Evolutionary conservation across 2,888 invertebrate species (phyloP).

Genomic region (Epinotia nisella): DNA sequence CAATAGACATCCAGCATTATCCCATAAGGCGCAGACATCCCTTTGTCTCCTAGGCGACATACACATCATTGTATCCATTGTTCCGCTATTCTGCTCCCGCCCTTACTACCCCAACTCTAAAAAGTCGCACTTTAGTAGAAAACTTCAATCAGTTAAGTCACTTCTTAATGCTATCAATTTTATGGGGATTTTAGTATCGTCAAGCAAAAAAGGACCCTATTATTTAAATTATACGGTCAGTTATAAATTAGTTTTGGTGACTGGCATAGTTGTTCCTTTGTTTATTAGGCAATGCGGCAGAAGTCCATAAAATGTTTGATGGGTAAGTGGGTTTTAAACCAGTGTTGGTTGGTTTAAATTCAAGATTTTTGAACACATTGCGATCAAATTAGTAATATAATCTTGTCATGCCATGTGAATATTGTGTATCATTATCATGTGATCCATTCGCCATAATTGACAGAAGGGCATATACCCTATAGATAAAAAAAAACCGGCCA

Average conservation of each 20-base stretch:
- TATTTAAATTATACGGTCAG: not conserved
- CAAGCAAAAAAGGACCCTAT: slow-evolving; percentile 1
- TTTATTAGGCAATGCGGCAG: not conserved
- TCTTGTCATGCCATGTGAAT: no score
- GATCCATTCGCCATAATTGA: no score
- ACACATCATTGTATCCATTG: slow-evolving; percentile 40
- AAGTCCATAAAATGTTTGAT: no score
- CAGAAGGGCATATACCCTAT: no score
- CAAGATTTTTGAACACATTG: no score
- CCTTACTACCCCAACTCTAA: slow-evolving; percentile 23
- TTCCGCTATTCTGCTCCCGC: slow-evolving; percentile 36
- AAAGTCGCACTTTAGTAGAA: not conserved
- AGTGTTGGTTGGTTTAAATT: no score
- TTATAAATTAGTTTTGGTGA: not conserved
- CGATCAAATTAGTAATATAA: no score
- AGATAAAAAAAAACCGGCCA: no score
- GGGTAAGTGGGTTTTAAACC: no score
- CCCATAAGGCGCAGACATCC: slow-evolving; percentile 34
- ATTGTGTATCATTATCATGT: no score
- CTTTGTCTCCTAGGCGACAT: slow-evolving; percentile 42
- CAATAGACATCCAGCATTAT: slow-evolving; percentile 18
- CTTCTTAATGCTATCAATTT: not conserved
- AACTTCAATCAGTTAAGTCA: not conserved
- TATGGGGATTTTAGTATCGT: slow-evolving; percentile 6
- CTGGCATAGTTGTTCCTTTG: slow-evolving; percentile 21